phyloP scores from a whole-genome alignment of 2,797 vertebrate species.

The Microtus californicus region DNA sequence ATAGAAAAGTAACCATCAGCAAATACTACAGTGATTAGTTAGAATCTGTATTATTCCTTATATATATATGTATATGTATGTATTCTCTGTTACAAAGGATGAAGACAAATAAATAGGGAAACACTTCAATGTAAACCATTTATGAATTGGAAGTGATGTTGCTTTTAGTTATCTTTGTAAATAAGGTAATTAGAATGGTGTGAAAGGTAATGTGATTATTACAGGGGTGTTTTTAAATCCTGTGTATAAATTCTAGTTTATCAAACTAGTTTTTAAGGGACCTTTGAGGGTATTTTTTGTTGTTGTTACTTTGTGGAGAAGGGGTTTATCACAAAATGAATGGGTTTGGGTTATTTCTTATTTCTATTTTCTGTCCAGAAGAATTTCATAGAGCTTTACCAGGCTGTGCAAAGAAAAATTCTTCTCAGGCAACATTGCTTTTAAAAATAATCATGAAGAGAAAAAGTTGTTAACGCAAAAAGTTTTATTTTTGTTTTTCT shows the following conservation, averaged over 20 bases:
- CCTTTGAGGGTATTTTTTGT: constrained; percentile 78
- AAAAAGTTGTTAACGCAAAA: constrained; percentile 78
- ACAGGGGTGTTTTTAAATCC: constrained; percentile 89
- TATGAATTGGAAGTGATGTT: constrained; percentile 90
- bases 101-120: constrained; percentile 88
- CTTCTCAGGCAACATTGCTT: constrained; percentile 89
- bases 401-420: constrained; percentile 89
- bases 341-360: constrained; percentile 72
- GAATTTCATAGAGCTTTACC: constrained; percentile 90
- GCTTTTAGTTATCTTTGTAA: constrained; percentile 91
- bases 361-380: constrained; percentile 86
- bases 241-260: constrained; percentile 88
- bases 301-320: constrained; percentile 80
- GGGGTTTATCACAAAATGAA: constrained; percentile 70
- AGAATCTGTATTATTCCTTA: constrained; percentile 91
- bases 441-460: constrained; percentile 83
- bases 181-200: constrained; percentile 90
- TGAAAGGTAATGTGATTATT: constrained; percentile 88
- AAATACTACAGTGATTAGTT: constrained; percentile 91
- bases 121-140: constrained; percentile 89
- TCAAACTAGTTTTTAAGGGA: constrained; percentile 83
- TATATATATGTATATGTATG: constrained; percentile 89
- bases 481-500: constrained; percentile 82
- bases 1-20: constrained; percentile 90
- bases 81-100: constrained; percentile 89